Evolutionary conservation across 2,113 vertebrate species (phyloP).

Genomic region (Carettochelys insculpta): DNA sequence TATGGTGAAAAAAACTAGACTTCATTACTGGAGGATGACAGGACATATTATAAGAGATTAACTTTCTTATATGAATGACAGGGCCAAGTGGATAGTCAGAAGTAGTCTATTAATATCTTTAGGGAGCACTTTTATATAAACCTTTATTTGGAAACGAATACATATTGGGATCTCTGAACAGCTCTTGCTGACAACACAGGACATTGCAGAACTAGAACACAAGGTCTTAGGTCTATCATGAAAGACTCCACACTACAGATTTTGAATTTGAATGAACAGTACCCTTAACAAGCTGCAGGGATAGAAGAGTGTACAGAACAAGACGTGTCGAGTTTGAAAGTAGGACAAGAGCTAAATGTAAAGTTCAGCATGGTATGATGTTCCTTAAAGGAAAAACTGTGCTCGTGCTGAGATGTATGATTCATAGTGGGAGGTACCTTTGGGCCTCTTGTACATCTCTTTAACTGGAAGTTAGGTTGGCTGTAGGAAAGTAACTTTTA

Average conservation of each 20-base stretch:
- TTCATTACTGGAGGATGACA: not conserved
- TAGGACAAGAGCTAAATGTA: constrained; percentile 64
- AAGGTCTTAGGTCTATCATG: not conserved
- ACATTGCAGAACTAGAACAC: not conserved
- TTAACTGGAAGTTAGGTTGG: constrained; percentile 63
- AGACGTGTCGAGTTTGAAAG: constrained; percentile 44
- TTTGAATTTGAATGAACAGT: constrained; percentile 54
- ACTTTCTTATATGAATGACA: not conserved
- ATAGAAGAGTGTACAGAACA: constrained; percentile 44
- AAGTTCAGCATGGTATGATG: constrained; percentile 46
- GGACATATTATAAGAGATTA: not conserved
- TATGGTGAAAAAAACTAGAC: not conserved
- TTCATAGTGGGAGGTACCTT: constrained; percentile 54
- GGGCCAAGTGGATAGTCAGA: not conserved
- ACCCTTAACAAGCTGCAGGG: constrained; percentile 56
- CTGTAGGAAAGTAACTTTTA: constrained; percentile 42
- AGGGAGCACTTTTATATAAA: not conserved
- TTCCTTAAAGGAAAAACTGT: constrained; percentile 60
- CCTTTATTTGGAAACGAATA: not conserved
- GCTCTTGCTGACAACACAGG: not conserved
- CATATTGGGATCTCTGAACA: not conserved
- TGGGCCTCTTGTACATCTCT: constrained; percentile 54
- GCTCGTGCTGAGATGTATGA: constrained; percentile 56
- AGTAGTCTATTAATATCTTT: not conserved
- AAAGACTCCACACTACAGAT: constrained; percentile 13